phyloP scores from a whole-genome alignment of 2,113 vertebrate species.

The Marmota flaviventris region DNA sequence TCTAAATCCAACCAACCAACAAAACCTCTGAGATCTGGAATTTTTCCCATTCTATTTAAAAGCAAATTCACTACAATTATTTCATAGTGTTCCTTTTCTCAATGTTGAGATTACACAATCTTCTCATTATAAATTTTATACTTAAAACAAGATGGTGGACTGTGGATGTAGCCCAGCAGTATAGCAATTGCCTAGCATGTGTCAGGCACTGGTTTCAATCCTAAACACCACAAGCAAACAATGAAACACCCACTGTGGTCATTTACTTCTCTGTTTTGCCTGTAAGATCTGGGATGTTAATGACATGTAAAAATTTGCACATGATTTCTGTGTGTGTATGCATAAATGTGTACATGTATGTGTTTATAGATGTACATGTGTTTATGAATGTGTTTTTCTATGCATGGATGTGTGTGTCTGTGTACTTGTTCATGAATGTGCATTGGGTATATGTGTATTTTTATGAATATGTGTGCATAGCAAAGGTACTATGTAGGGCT shows the following conservation, averaged over 20 bases:
- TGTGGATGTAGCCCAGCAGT: background rate
- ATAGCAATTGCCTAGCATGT: background rate
- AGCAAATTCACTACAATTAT: background rate
- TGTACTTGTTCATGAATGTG: background rate
- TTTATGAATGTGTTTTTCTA: background rate
- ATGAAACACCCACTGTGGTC: background rate
- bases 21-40: background rate
- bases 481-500: background rate
- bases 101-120: background rate
- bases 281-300: conserved; percentile 20
- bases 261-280: conserved; percentile 42
- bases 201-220: background rate
- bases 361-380: background rate
- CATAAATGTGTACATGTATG: background rate
- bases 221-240: background rate
- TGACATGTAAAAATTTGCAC: background rate
- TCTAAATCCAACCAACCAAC: background rate
- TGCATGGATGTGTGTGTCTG: background rate
- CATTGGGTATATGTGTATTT: background rate
- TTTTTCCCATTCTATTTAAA: conserved; percentile 11
- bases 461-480: background rate
- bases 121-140: conserved; percentile 24
- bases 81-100: conserved; percentile 28
- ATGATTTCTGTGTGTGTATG: background rate
- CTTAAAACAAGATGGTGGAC: background rate